These are phyloP conservation scores for Megamerina dolium DNA, from an alignment of 2,888 invertebrate species.

Conservation along the genomic window DNA sequence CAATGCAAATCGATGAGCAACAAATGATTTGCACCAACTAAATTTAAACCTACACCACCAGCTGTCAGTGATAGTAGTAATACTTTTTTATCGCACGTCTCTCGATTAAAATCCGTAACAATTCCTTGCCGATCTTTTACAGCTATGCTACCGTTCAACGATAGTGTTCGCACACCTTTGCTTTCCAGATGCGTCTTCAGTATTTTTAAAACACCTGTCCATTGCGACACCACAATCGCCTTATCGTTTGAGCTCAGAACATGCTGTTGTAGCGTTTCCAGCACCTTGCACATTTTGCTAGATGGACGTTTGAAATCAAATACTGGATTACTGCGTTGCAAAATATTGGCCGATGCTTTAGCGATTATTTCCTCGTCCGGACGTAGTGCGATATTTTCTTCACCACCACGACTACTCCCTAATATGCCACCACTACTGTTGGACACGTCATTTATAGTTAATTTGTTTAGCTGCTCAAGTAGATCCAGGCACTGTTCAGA, in stretches of 20 bases:
- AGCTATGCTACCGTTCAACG: conserved; percentile 71
- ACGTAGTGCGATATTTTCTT: conserved; percentile 11
- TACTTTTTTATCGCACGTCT: conserved; percentile 55
- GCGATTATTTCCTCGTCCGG: conserved; percentile 49
- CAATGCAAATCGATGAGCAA: conserved; percentile 89
- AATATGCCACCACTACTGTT: no score
- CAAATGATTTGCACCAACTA: conserved; percentile 87
- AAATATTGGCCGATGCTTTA: conserved; percentile 58
- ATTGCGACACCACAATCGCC: conserved; percentile 85
- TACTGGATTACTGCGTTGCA: conserved; percentile 66
- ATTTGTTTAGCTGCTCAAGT: conserved; percentile 58
- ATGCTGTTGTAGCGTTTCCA: conserved; percentile 54
- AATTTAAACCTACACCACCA: conserved; percentile 91
- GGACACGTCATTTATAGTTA: conserved; percentile 51
- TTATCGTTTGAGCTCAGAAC: conserved; percentile 59
- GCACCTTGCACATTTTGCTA: conserved; percentile 59
- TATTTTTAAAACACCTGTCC: conserved; percentile 76
- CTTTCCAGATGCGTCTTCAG: conserved; percentile 59
- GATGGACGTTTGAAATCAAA: conserved; percentile 58
- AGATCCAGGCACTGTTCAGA: conserved; percentile 54
- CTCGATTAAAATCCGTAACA: conserved; percentile 66
- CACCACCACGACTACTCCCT: conserved; percentile 12
- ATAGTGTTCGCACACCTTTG: conserved; percentile 54
- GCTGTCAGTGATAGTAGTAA: conserved; percentile 84
- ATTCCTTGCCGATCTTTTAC: conserved; percentile 65